A percentile compares a stretch with the other conserved stretches of the same genome.
Evolutionary conservation across 1,140 invertebrate species (phyloP).

Genomic region (Bombus polaris): DNA sequence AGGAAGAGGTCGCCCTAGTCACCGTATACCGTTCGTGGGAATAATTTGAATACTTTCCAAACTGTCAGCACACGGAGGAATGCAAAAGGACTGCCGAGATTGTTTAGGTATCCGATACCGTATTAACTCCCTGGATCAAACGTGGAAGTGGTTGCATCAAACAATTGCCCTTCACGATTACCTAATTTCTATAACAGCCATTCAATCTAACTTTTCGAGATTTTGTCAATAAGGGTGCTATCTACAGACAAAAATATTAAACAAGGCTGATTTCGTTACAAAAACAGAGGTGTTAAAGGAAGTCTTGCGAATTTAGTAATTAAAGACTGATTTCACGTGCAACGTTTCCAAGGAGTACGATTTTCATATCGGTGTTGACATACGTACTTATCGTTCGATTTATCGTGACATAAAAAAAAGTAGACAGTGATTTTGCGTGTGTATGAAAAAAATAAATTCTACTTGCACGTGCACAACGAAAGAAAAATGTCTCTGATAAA

Average conservation of each 20-base stretch:
- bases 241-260: slow-evolving; percentile 23
- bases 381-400: background rate
- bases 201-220: slow-evolving; percentile 85
- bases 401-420: background rate
- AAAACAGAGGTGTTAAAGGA: background rate
- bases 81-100: slow-evolving; percentile 91
- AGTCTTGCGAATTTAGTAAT: background rate
- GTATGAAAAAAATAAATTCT: background rate
- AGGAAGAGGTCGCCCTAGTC: background rate
- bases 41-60: slow-evolving; percentile 79
- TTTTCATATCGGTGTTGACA: slow-evolving; percentile 5
- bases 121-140: slow-evolving; percentile 92
- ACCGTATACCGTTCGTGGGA: slow-evolving; percentile 7
- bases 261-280: slow-evolving; percentile 24
- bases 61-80: slow-evolving; percentile 88
- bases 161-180: slow-evolving; percentile 93
- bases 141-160: slow-evolving; percentile 96
- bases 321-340: slow-evolving; percentile 46
- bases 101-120: slow-evolving; percentile 93
- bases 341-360: slow-evolving; percentile 30
- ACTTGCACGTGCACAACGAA: background rate
- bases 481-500: slow-evolving; percentile 71
- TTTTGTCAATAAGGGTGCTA: slow-evolving; percentile 66
- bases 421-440: background rate
- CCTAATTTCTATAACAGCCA: slow-evolving; percentile 89